Base-by-base conservation (phyloP, 1,140 invertebrate species). In the Brachionus asplanchnoidis region DNA sequence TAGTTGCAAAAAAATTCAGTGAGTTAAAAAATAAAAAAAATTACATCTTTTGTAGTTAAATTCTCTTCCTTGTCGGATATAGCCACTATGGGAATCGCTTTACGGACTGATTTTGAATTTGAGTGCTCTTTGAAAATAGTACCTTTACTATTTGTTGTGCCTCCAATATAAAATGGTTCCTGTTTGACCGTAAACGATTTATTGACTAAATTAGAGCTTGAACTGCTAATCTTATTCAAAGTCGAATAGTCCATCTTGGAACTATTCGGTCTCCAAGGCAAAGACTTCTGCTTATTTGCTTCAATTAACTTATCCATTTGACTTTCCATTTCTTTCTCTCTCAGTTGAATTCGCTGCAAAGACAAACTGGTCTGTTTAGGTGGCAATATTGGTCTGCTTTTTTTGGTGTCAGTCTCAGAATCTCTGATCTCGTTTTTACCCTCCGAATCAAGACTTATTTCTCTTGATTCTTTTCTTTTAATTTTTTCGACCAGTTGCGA, bases 401-500 rank as follows among this genome's bases (percentile, higher is more conserved):
- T 46, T 50, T 66, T 36, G 50, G 14, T 79, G 56, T 68, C 56
- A 5, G n/a, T 7, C 6, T 65, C 44, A 42, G n/a, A n/a, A 75
- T 36, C 36, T n/a, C 17, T 20, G 9, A 26, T 26, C 23, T 60
- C 53, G 20, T 1, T 8, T 60, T 8, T 46, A 42, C 32, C 0
- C 1, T 66, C 85, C 87, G 85, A 83, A 86, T 88, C 73, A 7
- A 28, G 9, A n/a, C 44, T 11, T 87, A 87, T 70, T 87, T 86
- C 85, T 32, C 32, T 32, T 66, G 9, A 17, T 86, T 87, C 85
- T 88, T 89, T 90, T 78, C 88, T 87, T 86, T 89, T 90, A 17
- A 90, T 88, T 78, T 87, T 86, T 40, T 90, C 88, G 3, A 90
- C 88, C 14, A 90, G 79, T 75, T 88, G 85, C 44, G 88, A 87